Evolutionary conservation across 2,797 vertebrate species (phyloP).

Genomic region (Liasis olivaceus): DNA sequence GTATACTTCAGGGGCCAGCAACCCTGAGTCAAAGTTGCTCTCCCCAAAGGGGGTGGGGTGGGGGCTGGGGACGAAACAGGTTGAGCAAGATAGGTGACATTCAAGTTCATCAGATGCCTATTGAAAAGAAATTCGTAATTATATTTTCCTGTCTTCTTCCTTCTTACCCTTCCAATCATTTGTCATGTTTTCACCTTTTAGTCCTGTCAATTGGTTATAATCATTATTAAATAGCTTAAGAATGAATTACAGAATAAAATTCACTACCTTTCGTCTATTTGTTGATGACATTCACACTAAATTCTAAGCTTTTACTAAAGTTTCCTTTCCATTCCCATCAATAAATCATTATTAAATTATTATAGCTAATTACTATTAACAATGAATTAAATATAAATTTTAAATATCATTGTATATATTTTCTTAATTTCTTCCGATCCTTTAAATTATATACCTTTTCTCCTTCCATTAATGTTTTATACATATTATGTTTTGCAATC

Average conservation of each 20-base stretch:
- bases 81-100: neutral
- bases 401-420: no score
- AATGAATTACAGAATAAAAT: neutral
- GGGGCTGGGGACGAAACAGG: neutral
- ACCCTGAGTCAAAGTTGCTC: neutral
- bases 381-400: neutral
- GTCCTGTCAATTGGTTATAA: neutral
- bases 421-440: no score
- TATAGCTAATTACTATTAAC: neutral
- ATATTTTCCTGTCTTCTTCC: neutral
- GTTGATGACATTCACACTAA: no score
- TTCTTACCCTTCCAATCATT: neutral
- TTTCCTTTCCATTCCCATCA: neutral
- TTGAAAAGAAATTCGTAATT: neutral
- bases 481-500: no score
- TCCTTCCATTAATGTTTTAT: no score
- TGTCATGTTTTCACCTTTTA: neutral
- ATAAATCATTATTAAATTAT: neutral
- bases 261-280: no score
- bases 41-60: neutral
- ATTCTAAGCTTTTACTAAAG: no score
- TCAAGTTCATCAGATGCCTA: neutral
- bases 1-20: neutral
- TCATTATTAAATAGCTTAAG: neutral
- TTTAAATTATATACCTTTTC: no score